A percentile compares a stretch with the other conserved stretches of the same genome.
Evolutionary conservation across 1,140 invertebrate genomes (phyloP).

Genomic region (Euschistus heros): DNA sequence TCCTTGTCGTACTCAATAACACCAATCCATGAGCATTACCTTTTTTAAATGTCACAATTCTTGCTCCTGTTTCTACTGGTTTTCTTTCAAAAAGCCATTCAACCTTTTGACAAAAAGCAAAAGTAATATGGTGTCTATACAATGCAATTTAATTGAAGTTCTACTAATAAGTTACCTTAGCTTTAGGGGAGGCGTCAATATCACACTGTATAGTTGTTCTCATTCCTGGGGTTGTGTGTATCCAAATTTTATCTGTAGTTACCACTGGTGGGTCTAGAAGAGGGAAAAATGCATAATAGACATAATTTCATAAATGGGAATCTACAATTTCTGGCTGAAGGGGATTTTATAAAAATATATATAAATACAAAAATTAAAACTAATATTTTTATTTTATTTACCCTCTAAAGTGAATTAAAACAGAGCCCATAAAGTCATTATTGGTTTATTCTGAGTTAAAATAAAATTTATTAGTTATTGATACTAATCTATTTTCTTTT

Average conservation of each 20-base stretch:
- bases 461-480: too few relatives aligned
- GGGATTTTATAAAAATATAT: too few relatives aligned
- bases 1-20: slow-evolving; percentile 51
- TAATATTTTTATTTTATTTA: too few relatives aligned
- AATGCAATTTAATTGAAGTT: background rate
- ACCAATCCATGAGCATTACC: slow-evolving; percentile 37
- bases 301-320: too few relatives aligned
- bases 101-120: slow-evolving; percentile 31
- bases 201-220: slow-evolving; percentile 55
- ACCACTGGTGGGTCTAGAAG: slow-evolving; percentile 58
- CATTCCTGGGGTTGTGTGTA: slow-evolving; percentile 57
- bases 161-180: slow-evolving; percentile 41
- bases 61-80: slow-evolving; percentile 7
- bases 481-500: too few relatives aligned
- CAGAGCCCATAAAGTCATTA: too few relatives aligned
- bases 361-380: too few relatives aligned
- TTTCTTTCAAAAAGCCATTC: slow-evolving; percentile 40
- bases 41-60: slow-evolving; percentile 7
- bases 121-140: background rate
- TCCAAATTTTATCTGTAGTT: slow-evolving; percentile 45
- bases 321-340: too few relatives aligned
- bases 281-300: background rate
- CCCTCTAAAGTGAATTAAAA: too few relatives aligned
- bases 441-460: too few relatives aligned
- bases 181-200: slow-evolving; percentile 53